A percentile compares a stretch with the other conserved stretches of the same genome.
Evolutionary conservation across 2,797 vertebrate species (phyloP).

Genomic region (Leptodactylus fallax): DNA sequence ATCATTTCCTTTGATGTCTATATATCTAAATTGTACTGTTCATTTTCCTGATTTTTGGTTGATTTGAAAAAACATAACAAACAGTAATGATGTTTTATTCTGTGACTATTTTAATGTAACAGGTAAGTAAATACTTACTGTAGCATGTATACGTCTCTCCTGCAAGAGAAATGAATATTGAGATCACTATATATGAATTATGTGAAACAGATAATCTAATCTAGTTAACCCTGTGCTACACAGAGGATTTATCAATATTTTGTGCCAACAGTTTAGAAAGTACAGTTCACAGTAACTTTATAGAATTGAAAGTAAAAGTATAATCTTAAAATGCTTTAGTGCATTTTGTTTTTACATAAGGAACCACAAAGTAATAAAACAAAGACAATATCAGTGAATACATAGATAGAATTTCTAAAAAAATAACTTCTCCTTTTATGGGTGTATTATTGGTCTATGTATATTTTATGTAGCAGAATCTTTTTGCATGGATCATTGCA

Average conservation of each 20-base stretch:
- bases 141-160: conserved; percentile 32
- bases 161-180: conserved; percentile 1
- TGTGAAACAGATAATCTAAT: background rate
- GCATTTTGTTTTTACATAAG: background rate
- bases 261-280: background rate
- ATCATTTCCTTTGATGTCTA: too few relatives aligned
- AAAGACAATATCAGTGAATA: background rate
- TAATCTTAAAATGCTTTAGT: background rate
- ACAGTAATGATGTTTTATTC: background rate
- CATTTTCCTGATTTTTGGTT: background rate
- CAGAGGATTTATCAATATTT: background rate
- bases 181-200: conserved; percentile 6
- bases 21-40: background rate
- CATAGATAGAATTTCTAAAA: background rate
- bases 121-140: conserved; percentile 22
- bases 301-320: background rate
- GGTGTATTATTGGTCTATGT: background rate
- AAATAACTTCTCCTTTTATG: background rate
- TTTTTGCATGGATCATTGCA: conserved; percentile 1
- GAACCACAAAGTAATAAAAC: too few relatives aligned
- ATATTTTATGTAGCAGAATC: background rate
- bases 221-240: too few relatives aligned
- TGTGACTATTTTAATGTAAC: background rate
- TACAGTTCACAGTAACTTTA: background rate
- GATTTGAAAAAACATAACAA: background rate